Base-by-base conservation (phyloP, 2,888 invertebrate species). In the Aricia artaxerxes region DNA sequence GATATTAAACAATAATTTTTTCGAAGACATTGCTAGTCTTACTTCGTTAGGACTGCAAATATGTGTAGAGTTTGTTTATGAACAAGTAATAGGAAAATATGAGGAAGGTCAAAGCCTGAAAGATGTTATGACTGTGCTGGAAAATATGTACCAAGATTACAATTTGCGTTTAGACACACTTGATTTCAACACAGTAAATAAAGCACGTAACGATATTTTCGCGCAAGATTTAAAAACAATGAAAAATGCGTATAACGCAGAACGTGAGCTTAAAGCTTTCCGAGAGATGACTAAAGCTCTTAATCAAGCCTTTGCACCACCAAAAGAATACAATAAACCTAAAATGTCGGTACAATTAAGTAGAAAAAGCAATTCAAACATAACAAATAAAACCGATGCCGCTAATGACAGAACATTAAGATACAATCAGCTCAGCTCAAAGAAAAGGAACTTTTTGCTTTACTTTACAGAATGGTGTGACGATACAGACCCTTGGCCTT, bases 381-480 rank as follows among this genome's bases (percentile, higher is more conserved):
- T 84, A 69, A 91, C 84, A 61, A 88, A 88, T 82, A 88, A 83
- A 82, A 86, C 84, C 1, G 82, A 83, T 80, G 78, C 86, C 60
- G 80, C 82, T 38, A 85, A 84, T 78, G 88, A 87, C 24, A 85
- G 82, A 5, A 88, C 85, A 80, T 82, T 82, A 1, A 90, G 87
- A 81, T 90, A 88, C 84, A 93, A 88, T 86, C 82, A 49, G 49
- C 49, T 94, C 80, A 84, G 89, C 6, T 79, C 84, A 31, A 92
- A 92, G 79, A 94, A 94, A 83, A 87, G 83, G 75, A 90, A 93
- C 79, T 91, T 89, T 24, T 85, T 94, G 78, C 31, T 88, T 78
- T 78, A 91, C 31, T 94, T 94, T 83, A 93, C 94, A 3, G 89
- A 94, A 38, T 94, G 94, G 94, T 93, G 94, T 82, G 92, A 93